Percentiles rank a stretch among this genome's conserved stretches.
These are phyloP conservation scores for Acanthornis magna DNA, from an alignment of 2,797 vertebrate genomes.

Conservation along the genomic window DNA sequence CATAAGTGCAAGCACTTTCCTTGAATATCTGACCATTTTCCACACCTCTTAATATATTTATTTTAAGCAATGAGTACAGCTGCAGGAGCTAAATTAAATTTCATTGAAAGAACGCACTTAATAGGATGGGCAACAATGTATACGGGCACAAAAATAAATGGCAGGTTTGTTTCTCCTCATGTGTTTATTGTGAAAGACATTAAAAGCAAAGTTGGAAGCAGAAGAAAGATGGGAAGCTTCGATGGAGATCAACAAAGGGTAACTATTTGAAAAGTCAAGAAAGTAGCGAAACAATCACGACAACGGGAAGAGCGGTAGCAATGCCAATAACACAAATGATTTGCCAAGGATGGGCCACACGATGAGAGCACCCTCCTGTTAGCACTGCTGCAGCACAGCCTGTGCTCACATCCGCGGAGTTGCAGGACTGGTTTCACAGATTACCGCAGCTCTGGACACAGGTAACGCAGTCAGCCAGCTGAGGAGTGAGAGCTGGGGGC, in stretches of 20 bases:
- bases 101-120: background rate
- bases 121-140: background rate
- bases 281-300: background rate
- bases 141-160: background rate
- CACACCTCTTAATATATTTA: background rate
- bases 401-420: background rate
- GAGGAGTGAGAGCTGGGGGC: background rate
- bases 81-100: conserved; percentile 12
- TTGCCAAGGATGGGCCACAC: background rate
- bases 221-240: background rate
- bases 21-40: background rate
- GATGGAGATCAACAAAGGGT: background rate
- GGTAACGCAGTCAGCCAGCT: background rate
- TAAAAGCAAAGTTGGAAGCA: background rate
- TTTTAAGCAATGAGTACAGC: background rate
- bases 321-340: background rate
- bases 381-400: background rate
- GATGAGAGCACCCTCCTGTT: background rate
- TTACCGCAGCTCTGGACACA: background rate
- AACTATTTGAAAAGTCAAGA: background rate
- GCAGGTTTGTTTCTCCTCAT: background rate
- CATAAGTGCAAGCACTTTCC: background rate
- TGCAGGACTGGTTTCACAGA: background rate
- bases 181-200: background rate
- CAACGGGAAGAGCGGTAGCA: background rate